phyloP scores from a whole-genome alignment of 2,888 invertebrate species.

The Tipula helvola region DNA sequence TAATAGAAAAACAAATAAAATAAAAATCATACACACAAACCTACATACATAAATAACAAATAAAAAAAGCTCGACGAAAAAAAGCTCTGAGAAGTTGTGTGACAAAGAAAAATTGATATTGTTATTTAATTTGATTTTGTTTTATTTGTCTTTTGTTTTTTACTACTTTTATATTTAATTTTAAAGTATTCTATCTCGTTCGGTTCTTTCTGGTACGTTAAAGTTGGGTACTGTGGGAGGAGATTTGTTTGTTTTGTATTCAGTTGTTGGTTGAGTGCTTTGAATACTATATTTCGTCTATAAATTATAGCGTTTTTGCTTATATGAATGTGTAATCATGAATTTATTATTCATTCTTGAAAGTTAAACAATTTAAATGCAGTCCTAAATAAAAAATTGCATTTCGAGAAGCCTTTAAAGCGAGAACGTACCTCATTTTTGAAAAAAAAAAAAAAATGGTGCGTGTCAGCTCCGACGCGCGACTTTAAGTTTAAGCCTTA shows the following conservation, averaged over 20 bases:
- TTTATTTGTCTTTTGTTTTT: background rate
- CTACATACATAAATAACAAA: background rate
- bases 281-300: background rate
- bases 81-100: background rate
- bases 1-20: background rate
- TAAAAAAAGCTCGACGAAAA: background rate
- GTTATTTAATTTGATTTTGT: background rate
- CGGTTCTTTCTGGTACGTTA: background rate
- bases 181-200: background rate
- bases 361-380: background rate
- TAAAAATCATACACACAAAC: background rate
- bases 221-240: background rate
- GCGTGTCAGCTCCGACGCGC: no score
- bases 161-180: background rate
- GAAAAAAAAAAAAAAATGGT: no score
- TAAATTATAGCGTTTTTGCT: background rate
- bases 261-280: background rate
- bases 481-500: no score
- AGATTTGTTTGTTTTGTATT: background rate
- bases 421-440: no score
- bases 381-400: no score
- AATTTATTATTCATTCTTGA: background rate
- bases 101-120: slow-evolving; percentile 4
- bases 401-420: background rate
- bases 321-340: background rate